A percentile compares a stretch with the other conserved stretches of the same genome.
Evolutionary conservation across 2,113 vertebrate genomes (phyloP).

Genomic region (Protomyctophum bolini): DNA sequence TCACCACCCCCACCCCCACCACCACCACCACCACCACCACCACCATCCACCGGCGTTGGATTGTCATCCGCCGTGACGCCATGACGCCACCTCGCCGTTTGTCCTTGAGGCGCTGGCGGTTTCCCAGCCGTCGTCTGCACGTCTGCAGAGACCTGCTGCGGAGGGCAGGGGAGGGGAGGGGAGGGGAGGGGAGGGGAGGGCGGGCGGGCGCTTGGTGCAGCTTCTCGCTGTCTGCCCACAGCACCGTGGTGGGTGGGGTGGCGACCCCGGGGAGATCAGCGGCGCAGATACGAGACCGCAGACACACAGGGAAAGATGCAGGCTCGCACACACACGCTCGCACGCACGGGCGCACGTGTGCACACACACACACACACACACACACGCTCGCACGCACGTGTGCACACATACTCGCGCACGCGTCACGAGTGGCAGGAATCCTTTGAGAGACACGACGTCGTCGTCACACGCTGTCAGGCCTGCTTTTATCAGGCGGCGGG

Average conservation of each 20-base stretch:
- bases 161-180: too few species aligned
- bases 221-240: too few species aligned
- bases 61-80: too few species aligned
- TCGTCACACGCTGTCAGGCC: constrained; percentile 42
- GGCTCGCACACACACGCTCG: too few species aligned
- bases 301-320: constrained; percentile 26
- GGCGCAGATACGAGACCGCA: constrained; percentile 35
- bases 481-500: constrained; percentile 56
- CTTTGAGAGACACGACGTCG: not conserved
- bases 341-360: not conserved
- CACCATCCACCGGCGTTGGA: too few species aligned
- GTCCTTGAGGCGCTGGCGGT: too few species aligned
- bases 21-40: not conserved
- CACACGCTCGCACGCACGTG: not conserved
- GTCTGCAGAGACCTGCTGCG: too few species aligned
- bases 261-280: constrained; percentile 24
- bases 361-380: constrained; percentile 13
- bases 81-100: too few species aligned
- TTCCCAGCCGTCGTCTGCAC: too few species aligned
- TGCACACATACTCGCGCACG: constrained; percentile 33
- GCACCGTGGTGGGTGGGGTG: not conserved
- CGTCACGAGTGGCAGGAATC: constrained; percentile 40
- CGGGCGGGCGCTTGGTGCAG: too few species aligned
- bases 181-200: too few species aligned
- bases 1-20: not conserved